A percentile compares a stretch with the other conserved stretches of the same genome.
phyloP scores from a whole-genome alignment of 2,888 invertebrate genomes.

The Macaria liturata region DNA sequence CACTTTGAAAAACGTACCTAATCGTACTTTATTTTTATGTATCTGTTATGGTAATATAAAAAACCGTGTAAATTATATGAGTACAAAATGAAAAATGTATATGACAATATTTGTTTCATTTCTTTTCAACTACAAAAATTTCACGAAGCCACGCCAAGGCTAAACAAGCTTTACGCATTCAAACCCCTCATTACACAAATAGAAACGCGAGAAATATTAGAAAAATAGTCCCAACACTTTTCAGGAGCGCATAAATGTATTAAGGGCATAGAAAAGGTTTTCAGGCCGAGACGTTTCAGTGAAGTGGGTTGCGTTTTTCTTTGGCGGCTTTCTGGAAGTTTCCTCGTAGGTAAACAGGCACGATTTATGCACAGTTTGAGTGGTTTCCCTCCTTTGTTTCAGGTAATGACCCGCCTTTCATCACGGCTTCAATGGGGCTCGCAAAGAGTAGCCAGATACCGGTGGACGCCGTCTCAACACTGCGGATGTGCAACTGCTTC shows the following conservation, averaged over 20 bases:
- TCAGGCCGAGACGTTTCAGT: conserved; percentile 49
- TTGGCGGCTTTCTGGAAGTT: conserved; percentile 69
- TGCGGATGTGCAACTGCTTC: conserved; percentile 19
- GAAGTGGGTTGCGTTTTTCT: conserved; percentile 77
- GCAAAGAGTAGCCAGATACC: conserved; percentile 69
- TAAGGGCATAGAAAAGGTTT: conserved; percentile 56
- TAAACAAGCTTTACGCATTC: not conserved
- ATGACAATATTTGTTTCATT: too few relatives aligned
- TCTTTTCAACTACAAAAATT: too few relatives aligned
- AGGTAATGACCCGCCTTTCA: conserved; percentile 83
- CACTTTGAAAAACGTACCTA: too few relatives aligned
- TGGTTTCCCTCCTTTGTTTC: conserved; percentile 78
- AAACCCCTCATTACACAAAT: not conserved
- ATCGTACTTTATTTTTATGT: too few relatives aligned
- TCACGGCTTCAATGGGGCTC: conserved; percentile 70
- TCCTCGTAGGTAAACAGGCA: conserved; percentile 74
- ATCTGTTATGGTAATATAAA: too few relatives aligned
- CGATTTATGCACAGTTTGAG: conserved; percentile 80
- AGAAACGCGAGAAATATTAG: conserved; percentile 10
- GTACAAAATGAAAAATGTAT: too few relatives aligned
- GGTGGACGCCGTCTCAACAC: conserved; percentile 30
- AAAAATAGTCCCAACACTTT: conserved; percentile 10
- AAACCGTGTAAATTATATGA: too few relatives aligned
- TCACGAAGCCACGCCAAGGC: too few relatives aligned
- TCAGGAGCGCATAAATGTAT: conserved; percentile 47